phyloP scores from a whole-genome alignment of 1,140 invertebrate species.

The Centruroides vittatus region DNA sequence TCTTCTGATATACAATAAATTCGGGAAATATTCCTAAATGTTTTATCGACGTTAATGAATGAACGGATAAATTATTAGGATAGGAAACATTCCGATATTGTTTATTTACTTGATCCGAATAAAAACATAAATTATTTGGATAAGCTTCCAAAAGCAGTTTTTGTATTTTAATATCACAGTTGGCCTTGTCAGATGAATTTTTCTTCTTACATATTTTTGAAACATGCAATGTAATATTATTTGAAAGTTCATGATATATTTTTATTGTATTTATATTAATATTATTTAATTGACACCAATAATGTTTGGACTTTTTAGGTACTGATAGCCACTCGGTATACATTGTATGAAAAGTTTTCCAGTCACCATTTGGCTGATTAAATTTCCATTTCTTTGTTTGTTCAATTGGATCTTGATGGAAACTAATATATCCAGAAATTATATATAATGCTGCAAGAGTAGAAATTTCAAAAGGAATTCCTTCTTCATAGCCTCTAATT shows the following conservation, averaged over 20 bases:
- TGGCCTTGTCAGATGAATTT: constrained; percentile 49
- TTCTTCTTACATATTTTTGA: constrained; percentile 45
- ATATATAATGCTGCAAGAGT: constrained; percentile 76
- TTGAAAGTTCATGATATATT: constrained; percentile 6
- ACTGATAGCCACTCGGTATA: constrained; percentile 31
- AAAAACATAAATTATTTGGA: constrained; percentile 78
- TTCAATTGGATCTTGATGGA: constrained; percentile 34
- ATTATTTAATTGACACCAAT: constrained; percentile 13
- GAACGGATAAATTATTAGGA: constrained; percentile 60
- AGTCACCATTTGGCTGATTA: constrained; percentile 76
- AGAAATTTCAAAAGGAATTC: constrained; percentile 77
- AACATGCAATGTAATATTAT: constrained; percentile 57
- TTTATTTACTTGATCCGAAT: constrained; percentile 54
- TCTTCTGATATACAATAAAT: too few species aligned
- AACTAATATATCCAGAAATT: constrained; percentile 69
- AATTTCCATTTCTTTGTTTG: constrained; percentile 16
- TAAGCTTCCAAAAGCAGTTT: constrained; percentile 74
- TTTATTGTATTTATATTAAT: constrained; percentile 11
- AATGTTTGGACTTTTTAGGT: constrained; percentile 5
- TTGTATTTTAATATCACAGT: constrained; percentile 48
- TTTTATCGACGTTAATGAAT: constrained; percentile 63
- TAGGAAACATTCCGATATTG: constrained; percentile 70
- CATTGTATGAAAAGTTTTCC: constrained; percentile 82
- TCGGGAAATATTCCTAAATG: too few species aligned
- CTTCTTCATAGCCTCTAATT: constrained; percentile 51